These are phyloP conservation scores for Drosophila melanosoma DNA, from an alignment of 2,888 invertebrate genomes.

Conservation along the genomic window DNA sequence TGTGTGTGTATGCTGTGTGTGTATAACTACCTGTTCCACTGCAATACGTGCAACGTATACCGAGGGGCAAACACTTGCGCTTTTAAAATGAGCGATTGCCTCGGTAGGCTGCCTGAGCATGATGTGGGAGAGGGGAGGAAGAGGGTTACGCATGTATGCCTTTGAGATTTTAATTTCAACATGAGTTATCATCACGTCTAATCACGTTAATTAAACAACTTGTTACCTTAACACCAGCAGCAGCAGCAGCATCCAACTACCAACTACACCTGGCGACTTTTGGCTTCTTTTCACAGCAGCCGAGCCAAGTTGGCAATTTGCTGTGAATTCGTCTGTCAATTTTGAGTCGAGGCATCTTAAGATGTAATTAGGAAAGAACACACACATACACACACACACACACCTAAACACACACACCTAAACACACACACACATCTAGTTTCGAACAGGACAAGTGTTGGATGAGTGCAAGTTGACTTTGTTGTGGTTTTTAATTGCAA, in stretches of 20 bases:
- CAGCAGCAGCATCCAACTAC: conserved; percentile 26
- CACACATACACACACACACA: background rate
- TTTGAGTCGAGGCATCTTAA: conserved; percentile 40
- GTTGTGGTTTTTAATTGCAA: conserved; percentile 67
- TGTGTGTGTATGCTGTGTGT: background rate
- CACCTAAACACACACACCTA: background rate
- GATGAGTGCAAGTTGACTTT: conserved; percentile 43
- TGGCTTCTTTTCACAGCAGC: conserved; percentile 60
- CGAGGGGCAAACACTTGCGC: conserved; percentile 44
- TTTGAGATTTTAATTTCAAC: conserved; percentile 66
- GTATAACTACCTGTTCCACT: background rate
- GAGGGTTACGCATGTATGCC: conserved; percentile 11
- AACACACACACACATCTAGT: background rate
- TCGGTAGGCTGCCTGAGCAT: background rate
- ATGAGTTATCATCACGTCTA: conserved; percentile 71
- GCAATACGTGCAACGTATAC: conserved; percentile 19
- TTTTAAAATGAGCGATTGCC: conserved; percentile 56
- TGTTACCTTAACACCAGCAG: conserved; percentile 64
- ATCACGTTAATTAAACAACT: conserved; percentile 79
- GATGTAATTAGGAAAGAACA: conserved; percentile 57
- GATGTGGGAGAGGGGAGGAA: background rate
- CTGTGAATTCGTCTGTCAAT: conserved; percentile 51
- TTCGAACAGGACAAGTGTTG: conserved; percentile 1
- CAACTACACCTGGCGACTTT: conserved; percentile 27
- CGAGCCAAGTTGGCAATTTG: conserved; percentile 12